A percentile compares a stretch with the other conserved stretches of the same genome.
Conservation (phyloP, 2,888 invertebrate genomes). For the Meiosimyza decipiens region DNA sequence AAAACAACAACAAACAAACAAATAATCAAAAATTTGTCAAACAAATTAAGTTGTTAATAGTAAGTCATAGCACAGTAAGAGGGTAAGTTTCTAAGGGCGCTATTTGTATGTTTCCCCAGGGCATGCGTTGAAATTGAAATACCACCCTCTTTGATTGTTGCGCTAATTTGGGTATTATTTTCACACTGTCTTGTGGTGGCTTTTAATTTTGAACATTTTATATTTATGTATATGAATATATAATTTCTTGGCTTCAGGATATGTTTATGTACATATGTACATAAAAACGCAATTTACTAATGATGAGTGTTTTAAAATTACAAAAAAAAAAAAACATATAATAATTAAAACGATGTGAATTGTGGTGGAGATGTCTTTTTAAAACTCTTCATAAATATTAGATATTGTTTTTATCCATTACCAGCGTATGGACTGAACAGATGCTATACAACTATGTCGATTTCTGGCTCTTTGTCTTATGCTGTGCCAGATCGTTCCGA, state of each 20-base stretch:
- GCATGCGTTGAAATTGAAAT: slow-evolving; percentile 8
- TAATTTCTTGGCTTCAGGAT: slow-evolving; percentile 12
- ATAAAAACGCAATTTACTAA: not conserved
- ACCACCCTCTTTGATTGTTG: slow-evolving; percentile 29
- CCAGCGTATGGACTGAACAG: too few species aligned
- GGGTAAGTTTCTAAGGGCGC: slow-evolving; percentile 17
- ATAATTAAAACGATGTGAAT: not conserved
- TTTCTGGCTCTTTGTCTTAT: too few species aligned
- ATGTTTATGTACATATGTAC: not conserved
- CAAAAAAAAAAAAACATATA: not conserved
- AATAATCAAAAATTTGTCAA: slow-evolving; percentile 42
- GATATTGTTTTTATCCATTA: too few species aligned
- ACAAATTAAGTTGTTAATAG: slow-evolving; percentile 46
- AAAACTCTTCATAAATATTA: not conserved
- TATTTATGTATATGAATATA: slow-evolving; percentile 13
- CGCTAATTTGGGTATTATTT: slow-evolving; percentile 39
- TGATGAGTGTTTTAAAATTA: not conserved
- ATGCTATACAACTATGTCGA: too few species aligned
- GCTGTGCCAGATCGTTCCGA: too few species aligned
- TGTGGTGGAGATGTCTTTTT: not conserved
- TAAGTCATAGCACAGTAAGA: slow-evolving; percentile 16
- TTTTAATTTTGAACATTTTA: slow-evolving; percentile 31
- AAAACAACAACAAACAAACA: slow-evolving; percentile 36
- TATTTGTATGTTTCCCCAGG: not conserved
- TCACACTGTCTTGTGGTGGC: slow-evolving; percentile 36